These are phyloP conservation scores for Apodemia hepburni DNA, from an alignment of 2,888 invertebrate genomes.

Conservation along the genomic window DNA sequence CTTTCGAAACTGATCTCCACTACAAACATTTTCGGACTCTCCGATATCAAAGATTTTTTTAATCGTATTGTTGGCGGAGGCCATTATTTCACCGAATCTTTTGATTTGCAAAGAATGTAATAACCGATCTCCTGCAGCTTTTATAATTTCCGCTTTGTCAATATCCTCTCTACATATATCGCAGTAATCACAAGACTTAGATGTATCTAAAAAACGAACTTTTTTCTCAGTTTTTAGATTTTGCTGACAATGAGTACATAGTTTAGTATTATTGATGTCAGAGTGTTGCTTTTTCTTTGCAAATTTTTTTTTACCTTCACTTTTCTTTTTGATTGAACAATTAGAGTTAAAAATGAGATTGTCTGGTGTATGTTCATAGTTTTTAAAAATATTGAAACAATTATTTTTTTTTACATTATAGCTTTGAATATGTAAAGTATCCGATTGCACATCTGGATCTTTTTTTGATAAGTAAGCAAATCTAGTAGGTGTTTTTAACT, in stretches of 20 bases:
- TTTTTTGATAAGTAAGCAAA: no score
- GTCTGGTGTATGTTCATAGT: no score
- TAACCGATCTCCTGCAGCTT: constrained; percentile 27
- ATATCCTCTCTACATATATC: constrained; percentile 27
- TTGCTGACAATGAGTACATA: constrained; percentile 20
- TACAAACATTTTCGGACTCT: constrained; percentile 16
- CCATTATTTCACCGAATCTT: not conserved
- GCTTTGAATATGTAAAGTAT: no score
- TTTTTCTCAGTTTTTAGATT: constrained; percentile 16
- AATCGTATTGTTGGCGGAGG: not conserved
- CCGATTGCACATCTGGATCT: no score
- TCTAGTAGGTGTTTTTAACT: no score
- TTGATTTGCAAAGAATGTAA: not conserved
- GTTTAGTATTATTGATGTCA: not conserved
- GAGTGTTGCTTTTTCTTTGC: not conserved
- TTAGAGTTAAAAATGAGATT: no score
- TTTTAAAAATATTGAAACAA: no score
- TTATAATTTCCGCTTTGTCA: constrained; percentile 26
- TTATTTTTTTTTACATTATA: no score
- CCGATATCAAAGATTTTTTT: constrained; percentile 17
- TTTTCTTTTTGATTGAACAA: no score
- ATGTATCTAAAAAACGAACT: constrained; percentile 25
- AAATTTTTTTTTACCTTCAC: not conserved
- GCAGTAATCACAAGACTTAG: constrained; percentile 26
- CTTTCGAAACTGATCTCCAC: not conserved